Percentiles rank a stretch among this genome's conserved stretches.
These are phyloP conservation scores for Drosophila glabriapex DNA, from an alignment of 2,888 invertebrate genomes.

Conservation along the genomic window DNA sequence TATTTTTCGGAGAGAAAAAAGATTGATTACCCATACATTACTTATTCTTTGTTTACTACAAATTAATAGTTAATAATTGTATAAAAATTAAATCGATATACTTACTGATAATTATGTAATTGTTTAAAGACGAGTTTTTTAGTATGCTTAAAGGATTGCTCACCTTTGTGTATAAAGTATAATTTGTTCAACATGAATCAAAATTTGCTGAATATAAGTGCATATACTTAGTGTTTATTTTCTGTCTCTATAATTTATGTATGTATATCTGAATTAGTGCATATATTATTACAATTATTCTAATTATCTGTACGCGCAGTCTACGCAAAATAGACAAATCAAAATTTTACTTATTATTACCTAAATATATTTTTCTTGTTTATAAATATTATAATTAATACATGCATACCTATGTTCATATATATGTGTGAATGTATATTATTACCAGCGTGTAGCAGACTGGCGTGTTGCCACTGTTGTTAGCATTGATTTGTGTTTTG, in stretches of 20 bases:
- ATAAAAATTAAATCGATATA: slow-evolving; percentile 53
- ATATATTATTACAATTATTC: slow-evolving; percentile 54
- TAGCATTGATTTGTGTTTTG: slow-evolving; percentile 79
- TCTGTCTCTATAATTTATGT: slow-evolving; percentile 28
- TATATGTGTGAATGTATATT: slow-evolving; percentile 24
- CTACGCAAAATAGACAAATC: slow-evolving; percentile 67
- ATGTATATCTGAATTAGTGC: slow-evolving; percentile 67
- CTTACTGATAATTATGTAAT: slow-evolving; percentile 67
- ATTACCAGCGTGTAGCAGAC: slow-evolving; percentile 44
- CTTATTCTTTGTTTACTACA: slow-evolving; percentile 79
- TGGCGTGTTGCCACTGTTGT: slow-evolving; percentile 69
- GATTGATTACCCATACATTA: slow-evolving; percentile 87
- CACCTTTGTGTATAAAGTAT: slow-evolving; percentile 65
- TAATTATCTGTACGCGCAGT: slow-evolving; percentile 46
- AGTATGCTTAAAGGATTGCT: slow-evolving; percentile 65
- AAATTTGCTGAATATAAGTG: slow-evolving; percentile 80
- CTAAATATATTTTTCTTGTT: slow-evolving; percentile 38
- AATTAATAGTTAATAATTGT: slow-evolving; percentile 75
- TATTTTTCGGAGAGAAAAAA: slow-evolving; percentile 88
- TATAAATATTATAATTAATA: slow-evolving; percentile 36
- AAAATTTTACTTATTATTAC: slow-evolving; percentile 61
- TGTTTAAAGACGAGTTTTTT: slow-evolving; percentile 51
- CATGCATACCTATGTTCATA: slow-evolving; percentile 22
- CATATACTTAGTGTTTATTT: slow-evolving; percentile 67
- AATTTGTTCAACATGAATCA: slow-evolving; percentile 74